Percentiles rank a stretch among this genome's conserved stretches.
Conservation (phyloP, 1,140 invertebrate genomes). For the Leptinotarsa texana region DNA sequence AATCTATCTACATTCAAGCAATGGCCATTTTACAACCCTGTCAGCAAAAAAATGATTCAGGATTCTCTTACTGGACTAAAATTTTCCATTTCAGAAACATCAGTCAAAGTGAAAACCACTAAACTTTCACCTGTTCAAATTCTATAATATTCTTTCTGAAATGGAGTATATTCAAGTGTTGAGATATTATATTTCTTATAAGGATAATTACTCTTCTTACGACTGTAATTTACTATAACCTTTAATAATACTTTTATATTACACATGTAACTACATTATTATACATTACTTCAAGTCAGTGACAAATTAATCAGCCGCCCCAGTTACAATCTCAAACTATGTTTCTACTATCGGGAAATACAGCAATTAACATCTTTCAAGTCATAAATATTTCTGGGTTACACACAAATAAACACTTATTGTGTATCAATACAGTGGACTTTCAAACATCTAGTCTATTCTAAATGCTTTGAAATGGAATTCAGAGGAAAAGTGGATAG, state of each 20-base stretch:
- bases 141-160: not conserved
- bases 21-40: no score
- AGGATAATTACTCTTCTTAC: not conserved
- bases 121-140: not conserved
- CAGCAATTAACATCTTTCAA: conserved; percentile 1
- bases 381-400: not conserved
- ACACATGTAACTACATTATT: conserved; percentile 8
- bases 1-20: no score
- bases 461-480: not conserved
- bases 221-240: not conserved
- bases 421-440: not conserved
- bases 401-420: conserved; percentile 5
- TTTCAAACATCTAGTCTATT: not conserved
- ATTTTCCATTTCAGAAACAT: conserved; percentile 1
- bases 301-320: not conserved
- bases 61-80: not conserved
- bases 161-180: not conserved
- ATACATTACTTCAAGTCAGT: not conserved
- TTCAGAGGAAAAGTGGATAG: conserved; percentile 1
- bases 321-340: not conserved
- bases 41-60: not conserved
- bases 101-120: conserved; percentile 1
- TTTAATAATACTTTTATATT: conserved; percentile 7
- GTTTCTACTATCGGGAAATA: not conserved
- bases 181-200: not conserved